phyloP scores from a whole-genome alignment of 1,140 invertebrate species.

The Eciton burchellii region DNA sequence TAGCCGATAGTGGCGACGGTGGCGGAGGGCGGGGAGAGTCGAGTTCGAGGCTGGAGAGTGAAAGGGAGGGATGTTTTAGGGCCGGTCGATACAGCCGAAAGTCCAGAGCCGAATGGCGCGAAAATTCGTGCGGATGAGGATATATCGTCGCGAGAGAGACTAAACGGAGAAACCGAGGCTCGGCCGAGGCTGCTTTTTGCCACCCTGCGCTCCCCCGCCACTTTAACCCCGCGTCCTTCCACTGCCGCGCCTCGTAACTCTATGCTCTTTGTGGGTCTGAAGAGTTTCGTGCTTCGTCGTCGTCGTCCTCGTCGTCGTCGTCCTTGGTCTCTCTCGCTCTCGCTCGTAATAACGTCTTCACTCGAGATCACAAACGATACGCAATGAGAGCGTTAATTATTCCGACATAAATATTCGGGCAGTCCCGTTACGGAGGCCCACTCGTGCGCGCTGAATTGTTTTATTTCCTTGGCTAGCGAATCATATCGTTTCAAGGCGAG shows the following conservation, averaged over 20 bases:
- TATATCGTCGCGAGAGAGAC: conserved; percentile 41
- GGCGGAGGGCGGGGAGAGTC: conserved; percentile 26
- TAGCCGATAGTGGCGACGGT: conserved; percentile 29
- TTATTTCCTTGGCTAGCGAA: conserved; percentile 9
- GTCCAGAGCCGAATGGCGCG: conserved; percentile 73
- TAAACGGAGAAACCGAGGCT: conserved; percentile 39
- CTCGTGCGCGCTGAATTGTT: conserved; percentile 3
- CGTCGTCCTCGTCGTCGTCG: neutral
- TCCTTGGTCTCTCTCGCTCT: conserved; percentile 1
- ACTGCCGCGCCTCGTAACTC: neutral
- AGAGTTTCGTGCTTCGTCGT: conserved; percentile 51
- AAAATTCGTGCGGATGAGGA: conserved; percentile 71
- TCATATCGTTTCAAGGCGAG: neutral
- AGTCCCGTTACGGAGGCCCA: conserved; percentile 27
- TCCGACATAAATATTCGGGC: conserved; percentile 52
- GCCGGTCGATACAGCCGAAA: conserved; percentile 82
- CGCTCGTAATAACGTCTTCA: conserved; percentile 17
- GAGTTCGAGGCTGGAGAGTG: conserved; percentile 50
- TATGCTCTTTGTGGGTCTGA: conserved; percentile 39
- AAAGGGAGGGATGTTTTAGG: conserved; percentile 67
- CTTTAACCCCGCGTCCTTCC: neutral
- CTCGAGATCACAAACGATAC: conserved; percentile 37
- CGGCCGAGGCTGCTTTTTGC: conserved; percentile 25
- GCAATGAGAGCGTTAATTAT: conserved; percentile 46
- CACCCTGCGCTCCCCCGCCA: neutral